A percentile compares a stretch with the other conserved stretches of the same genome.
Evolutionary conservation across 2,113 vertebrate species (phyloP).

Genomic region (Myotis brandtii): DNA sequence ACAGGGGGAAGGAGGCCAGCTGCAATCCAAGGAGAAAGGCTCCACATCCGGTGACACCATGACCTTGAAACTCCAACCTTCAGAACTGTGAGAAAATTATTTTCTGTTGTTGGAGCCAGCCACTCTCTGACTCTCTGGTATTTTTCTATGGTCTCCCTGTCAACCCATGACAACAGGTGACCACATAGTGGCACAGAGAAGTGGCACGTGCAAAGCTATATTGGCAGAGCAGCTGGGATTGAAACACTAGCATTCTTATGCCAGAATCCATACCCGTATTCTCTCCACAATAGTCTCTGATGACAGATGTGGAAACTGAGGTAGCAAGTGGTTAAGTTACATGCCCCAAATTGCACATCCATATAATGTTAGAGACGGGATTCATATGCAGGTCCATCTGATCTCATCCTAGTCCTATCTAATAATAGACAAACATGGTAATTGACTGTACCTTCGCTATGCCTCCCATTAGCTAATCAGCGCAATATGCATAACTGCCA

Average conservation of each 20-base stretch:
- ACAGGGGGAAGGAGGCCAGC: background rate
- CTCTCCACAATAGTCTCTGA: background rate
- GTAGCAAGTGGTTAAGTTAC: background rate
- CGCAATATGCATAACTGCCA: too few species aligned
- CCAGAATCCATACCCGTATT: background rate
- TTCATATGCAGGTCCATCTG: background rate
- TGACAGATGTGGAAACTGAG: background rate
- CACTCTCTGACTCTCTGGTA: background rate
- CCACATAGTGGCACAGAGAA: background rate
- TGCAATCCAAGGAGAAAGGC: background rate
- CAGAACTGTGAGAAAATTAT: background rate
- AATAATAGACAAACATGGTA: too few species aligned
- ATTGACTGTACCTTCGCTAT: too few species aligned
- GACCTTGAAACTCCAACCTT: too few species aligned
- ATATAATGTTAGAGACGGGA: background rate
- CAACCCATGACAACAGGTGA: background rate
- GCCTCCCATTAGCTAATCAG: too few species aligned
- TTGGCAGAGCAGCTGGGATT: background rate
- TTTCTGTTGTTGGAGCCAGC: background rate
- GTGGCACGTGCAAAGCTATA: accelerated
- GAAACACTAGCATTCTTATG: background rate
- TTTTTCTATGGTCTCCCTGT: background rate
- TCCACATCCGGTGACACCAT: background rate
- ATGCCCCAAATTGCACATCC: background rate
- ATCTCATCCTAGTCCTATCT: background rate